Percentiles rank a stretch among this genome's conserved stretches.
Conservation (phyloP, 2,888 invertebrate genomes). For the Aleiodes alternator region DNA sequence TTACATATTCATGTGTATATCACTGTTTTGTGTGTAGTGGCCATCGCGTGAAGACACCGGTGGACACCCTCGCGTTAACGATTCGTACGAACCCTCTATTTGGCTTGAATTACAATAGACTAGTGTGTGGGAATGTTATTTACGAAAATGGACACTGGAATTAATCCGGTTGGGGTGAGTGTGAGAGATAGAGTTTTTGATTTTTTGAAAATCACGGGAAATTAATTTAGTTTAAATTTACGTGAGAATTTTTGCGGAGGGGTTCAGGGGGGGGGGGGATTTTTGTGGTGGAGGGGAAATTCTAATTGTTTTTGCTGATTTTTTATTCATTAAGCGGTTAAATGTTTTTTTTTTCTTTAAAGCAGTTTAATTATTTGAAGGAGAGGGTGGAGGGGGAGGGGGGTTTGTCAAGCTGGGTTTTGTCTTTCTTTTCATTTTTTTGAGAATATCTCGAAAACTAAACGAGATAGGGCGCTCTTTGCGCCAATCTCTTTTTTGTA, state of each 20-base stretch:
- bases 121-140: constrained; percentile 29
- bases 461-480: too few species aligned
- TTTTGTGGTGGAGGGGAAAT: too few species aligned
- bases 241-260: not conserved
- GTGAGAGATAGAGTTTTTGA: not conserved
- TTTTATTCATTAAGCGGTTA: too few species aligned
- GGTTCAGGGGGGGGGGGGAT: not conserved
- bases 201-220: not conserved
- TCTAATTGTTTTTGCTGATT: too few species aligned
- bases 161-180: constrained; percentile 14
- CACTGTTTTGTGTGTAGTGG: constrained; percentile 23
- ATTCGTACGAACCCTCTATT: constrained; percentile 1
- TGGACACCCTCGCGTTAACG: constrained; percentile 25
- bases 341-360: too few species aligned
- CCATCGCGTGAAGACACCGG: constrained; percentile 35
- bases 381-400: too few species aligned
- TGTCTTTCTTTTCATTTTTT: too few species aligned
- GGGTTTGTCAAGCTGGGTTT: too few species aligned
- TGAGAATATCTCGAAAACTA: too few species aligned
- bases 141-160: constrained; percentile 21
- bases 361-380: too few species aligned
- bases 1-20: constrained; percentile 70
- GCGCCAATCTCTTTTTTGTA: too few species aligned
- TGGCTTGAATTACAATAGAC: constrained; percentile 23
- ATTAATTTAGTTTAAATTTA: not conserved